These are phyloP conservation scores for Botia kubotai DNA, from an alignment of 2,797 vertebrate species.

Conservation along the genomic window DNA sequence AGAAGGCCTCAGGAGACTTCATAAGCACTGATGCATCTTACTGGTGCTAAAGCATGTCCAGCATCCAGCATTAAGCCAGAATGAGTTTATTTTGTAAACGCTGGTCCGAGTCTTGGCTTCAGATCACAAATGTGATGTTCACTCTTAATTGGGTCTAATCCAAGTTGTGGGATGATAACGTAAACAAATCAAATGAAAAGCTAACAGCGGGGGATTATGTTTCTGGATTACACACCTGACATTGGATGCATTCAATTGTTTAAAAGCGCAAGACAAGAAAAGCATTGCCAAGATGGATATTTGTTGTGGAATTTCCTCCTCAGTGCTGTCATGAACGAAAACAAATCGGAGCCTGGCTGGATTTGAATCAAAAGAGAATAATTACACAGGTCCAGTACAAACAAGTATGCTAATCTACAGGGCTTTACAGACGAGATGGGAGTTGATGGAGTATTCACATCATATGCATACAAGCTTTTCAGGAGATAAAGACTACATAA, in stretches of 20 bases:
- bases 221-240: constrained; percentile 11
- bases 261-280: constrained; percentile 19
- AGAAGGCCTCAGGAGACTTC: constrained; percentile 1
- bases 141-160: constrained; percentile 45
- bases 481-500: constrained; percentile 38
- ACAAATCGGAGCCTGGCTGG: constrained; percentile 36
- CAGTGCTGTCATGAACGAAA: constrained; percentile 11
- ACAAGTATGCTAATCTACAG: constrained; percentile 44
- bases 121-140: constrained; percentile 33
- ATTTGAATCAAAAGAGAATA: constrained; percentile 53
- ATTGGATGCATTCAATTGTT: constrained; percentile 27
- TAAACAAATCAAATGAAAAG: constrained; percentile 32
- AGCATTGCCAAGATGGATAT: constrained; percentile 17
- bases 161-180: constrained; percentile 38
- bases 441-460: constrained; percentile 31
- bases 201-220: constrained; percentile 31
- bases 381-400: constrained; percentile 40
- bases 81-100: constrained; percentile 1
- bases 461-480: constrained; percentile 41
- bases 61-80: neutral
- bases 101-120: neutral
- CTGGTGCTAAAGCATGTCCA: neutral
- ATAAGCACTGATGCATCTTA: neutral
- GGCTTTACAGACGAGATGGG: constrained; percentile 43
- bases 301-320: constrained; percentile 26